Percentiles rank a stretch among this genome's conserved stretches.
Evolutionary conservation across 1,140 invertebrate genomes (phyloP).

Genomic region (Drosophila bifasciata): DNA sequence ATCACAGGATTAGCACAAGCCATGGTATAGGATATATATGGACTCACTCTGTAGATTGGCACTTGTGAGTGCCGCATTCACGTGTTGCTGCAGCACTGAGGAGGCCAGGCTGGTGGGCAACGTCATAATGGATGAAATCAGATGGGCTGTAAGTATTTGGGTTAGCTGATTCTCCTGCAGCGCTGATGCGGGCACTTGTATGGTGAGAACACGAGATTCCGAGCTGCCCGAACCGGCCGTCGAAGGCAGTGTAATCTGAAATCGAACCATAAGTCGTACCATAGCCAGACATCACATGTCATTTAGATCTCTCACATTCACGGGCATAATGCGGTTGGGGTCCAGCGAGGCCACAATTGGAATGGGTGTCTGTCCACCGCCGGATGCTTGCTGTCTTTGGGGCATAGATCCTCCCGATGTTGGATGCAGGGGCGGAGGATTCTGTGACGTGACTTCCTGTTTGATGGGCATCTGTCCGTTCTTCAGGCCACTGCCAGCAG

Average conservation of each 20-base stretch:
- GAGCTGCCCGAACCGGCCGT: constrained; percentile 88
- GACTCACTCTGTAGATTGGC: constrained; percentile 84
- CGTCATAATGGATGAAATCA: constrained; percentile 93
- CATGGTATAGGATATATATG: background rate
- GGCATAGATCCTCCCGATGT: constrained; percentile 55
- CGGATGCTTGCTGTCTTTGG: constrained; percentile 69
- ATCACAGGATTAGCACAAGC: background rate
- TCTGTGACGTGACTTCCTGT: constrained; percentile 80
- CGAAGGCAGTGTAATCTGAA: constrained; percentile 86
- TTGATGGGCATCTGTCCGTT: constrained; percentile 66
- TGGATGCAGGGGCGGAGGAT: constrained; percentile 77
- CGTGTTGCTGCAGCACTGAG: constrained; percentile 92
- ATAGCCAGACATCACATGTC: constrained; percentile 23
- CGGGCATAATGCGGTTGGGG: constrained; percentile 83
- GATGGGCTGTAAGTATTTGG: constrained; percentile 89
- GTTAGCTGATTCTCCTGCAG: constrained; percentile 89
- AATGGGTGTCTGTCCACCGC: constrained; percentile 70
- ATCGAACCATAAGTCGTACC: constrained; percentile 3
- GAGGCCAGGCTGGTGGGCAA: constrained; percentile 91
- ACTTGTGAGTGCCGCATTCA: constrained; percentile 90
- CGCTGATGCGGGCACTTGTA: constrained; percentile 93
- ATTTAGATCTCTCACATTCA: constrained; percentile 64
- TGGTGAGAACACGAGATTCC: constrained; percentile 89
- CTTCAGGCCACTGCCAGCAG: constrained; percentile 49
- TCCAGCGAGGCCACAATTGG: constrained; percentile 82